Percentiles rank a stretch among this genome's conserved stretches.
Evolutionary conservation across 1,140 invertebrate genomes (phyloP).

Genomic region (Meteorus sp.): DNA sequence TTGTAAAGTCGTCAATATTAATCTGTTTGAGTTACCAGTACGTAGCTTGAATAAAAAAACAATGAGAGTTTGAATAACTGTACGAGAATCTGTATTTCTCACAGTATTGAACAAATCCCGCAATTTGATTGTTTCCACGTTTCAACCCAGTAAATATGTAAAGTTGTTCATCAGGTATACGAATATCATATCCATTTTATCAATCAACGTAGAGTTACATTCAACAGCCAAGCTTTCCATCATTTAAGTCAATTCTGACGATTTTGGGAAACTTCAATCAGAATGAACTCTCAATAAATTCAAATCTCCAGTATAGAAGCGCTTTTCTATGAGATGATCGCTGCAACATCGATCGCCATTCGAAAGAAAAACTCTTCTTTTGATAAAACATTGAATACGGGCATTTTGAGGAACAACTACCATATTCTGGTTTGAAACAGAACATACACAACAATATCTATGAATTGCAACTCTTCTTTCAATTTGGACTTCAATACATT

Average conservation of each 20-base stretch:
- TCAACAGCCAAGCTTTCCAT: constrained; percentile 12
- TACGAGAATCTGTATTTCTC: constrained; percentile 14
- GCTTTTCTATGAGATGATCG: constrained; percentile 27
- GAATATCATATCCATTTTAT: constrained; percentile 19
- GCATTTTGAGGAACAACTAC: constrained; percentile 21
- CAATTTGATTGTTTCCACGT: constrained; percentile 14
- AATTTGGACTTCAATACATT: no score
- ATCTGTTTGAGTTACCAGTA: constrained; percentile 25
- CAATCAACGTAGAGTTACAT: constrained; percentile 15
- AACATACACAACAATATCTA: constrained; percentile 26
- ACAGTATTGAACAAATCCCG: constrained; percentile 14
- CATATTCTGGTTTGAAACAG: constrained; percentile 11
- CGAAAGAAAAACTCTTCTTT: constrained; percentile 22
- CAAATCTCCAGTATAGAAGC: constrained; percentile 24
- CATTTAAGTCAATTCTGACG: constrained; percentile 14
- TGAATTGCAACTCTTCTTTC: no score
- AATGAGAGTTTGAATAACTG: constrained; percentile 22
- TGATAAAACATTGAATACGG: constrained; percentile 19
- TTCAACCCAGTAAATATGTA: constrained; percentile 16
- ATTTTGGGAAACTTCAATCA: constrained; percentile 15
- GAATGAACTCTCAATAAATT: constrained; percentile 20
- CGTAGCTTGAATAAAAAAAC: constrained; percentile 25
- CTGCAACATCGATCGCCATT: constrained; percentile 29
- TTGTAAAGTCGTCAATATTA: constrained; percentile 10
- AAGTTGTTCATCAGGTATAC: constrained; percentile 13